phyloP scores from a whole-genome alignment of 2,888 invertebrate genomes.

The Chloromyia formosa region DNA sequence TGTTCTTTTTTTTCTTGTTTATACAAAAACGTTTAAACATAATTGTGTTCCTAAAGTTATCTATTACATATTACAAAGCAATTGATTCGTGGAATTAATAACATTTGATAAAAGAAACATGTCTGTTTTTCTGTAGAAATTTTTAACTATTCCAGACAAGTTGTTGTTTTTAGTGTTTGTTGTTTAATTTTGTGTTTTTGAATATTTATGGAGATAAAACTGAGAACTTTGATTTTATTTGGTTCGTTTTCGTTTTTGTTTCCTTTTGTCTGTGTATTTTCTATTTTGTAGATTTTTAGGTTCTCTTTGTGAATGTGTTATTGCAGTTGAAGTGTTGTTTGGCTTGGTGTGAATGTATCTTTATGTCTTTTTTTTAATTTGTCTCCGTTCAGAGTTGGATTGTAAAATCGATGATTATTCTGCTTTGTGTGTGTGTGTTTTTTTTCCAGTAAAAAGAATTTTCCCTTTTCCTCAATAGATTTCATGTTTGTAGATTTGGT shows the following conservation, averaged over 20 bases:
- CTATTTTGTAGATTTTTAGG: conserved; percentile 7
- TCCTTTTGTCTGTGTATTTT: conserved; percentile 38
- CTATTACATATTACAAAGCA: too few relatives aligned
- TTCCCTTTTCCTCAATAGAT: too few relatives aligned
- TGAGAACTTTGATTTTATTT: conserved; percentile 7
- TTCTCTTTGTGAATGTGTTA: background rate
- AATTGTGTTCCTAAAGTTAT: too few relatives aligned
- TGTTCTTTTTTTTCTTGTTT: too few relatives aligned
- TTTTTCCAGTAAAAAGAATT: conserved; percentile 1
- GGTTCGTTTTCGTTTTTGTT: conserved; percentile 17
- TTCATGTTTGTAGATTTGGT: background rate
- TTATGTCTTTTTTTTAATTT: conserved; percentile 9
- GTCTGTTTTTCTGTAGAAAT: too few relatives aligned
- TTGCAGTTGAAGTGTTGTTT: too few relatives aligned
- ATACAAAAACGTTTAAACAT: too few relatives aligned
- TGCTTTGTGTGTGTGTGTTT: conserved; percentile 26
- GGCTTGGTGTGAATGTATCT: background rate
- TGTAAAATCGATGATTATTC: conserved; percentile 39
- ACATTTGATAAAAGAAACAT: too few relatives aligned
- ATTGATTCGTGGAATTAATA: too few relatives aligned
- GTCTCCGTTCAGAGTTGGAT: conserved; percentile 2
- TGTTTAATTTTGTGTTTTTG: background rate
- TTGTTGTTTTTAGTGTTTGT: background rate
- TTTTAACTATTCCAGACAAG: too few relatives aligned
- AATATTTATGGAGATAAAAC: conserved; percentile 19